Base-by-base conservation (phyloP, 2,113 vertebrate genomes). In the Mus pahari region DNA sequence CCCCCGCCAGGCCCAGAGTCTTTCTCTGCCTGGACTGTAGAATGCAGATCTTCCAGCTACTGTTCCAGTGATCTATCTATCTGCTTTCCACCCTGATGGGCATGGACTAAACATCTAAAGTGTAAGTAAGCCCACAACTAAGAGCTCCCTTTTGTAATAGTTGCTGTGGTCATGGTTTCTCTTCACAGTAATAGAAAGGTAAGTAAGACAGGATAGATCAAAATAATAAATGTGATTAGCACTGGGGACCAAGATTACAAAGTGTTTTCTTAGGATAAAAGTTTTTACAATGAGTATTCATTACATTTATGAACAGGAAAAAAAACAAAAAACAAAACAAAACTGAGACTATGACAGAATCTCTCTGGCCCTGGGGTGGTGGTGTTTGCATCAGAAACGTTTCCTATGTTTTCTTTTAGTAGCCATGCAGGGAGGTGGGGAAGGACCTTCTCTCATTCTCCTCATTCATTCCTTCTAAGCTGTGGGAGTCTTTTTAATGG, bases 401-500 rank as follows among this genome's bases (percentile, higher is more conserved):
- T 96, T 87, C 55, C 45, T 90, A 45, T 2, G 1, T 53, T 83
- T 86, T 94, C 89, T 92, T 2, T 66, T 31, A 71, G 70, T 82
- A 26, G 53, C 39, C 95, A 89, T 48, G 90, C 26, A 0, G 0
- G 48, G 88, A 95, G 71, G 66, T 88, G 64, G 71, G n/a, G 33
- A 84, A 45, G 16, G 31, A 87, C 39, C 3, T 89, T 66, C 42
- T 90, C 81, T 77, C 70, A 73, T 89, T 90, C 9, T 94, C 75
- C n/a, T 89, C 28, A 36, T 48, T 89, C n/a, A 79, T 81, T 97
- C 96, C 42, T 58, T 90, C 19, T 91, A 93, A 89, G 45, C 28
- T 71, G 78, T 90, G 66, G 81, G 78, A 86, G 66, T 66, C 62
- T 96, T 68, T 94, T 96, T 73, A 90, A 86, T 86, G 94, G 87